phyloP scores from a whole-genome alignment of 2,113 vertebrate genomes.

The Pelmatolapia mariae region DNA sequence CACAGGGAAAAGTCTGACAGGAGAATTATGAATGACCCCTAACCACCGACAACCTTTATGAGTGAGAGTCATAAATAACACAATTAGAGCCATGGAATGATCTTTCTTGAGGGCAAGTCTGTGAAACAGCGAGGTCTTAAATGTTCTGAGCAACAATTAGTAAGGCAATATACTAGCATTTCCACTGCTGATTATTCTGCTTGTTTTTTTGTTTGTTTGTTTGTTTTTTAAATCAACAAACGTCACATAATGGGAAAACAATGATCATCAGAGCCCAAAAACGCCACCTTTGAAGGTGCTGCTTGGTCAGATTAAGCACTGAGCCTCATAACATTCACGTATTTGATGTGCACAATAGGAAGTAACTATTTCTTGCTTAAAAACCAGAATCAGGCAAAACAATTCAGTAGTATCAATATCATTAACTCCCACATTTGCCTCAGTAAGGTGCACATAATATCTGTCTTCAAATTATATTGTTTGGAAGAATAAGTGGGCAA shows the following conservation, averaged over 20 bases:
- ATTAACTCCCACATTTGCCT: neutral
- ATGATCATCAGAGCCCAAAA: neutral
- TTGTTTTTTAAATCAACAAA: neutral
- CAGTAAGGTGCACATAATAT: neutral
- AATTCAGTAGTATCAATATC: neutral
- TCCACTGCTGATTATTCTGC: neutral
- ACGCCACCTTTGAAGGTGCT: neutral
- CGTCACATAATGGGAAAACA: neutral
- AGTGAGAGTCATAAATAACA: neutral
- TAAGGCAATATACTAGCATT: neutral
- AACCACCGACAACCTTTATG: neutral
- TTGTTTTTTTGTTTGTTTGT: accelerated
- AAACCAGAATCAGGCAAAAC: neutral
- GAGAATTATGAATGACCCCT: neutral
- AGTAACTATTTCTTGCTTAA: neutral
- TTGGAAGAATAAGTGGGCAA: neutral
- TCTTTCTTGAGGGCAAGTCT: neutral
- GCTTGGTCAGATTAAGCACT: neutral
- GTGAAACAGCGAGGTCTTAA: neutral
- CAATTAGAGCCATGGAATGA: neutral
- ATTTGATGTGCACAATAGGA: neutral
- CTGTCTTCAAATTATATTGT: neutral
- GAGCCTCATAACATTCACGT: neutral
- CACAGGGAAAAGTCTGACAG: neutral
- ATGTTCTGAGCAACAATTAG: neutral